Evolutionary conservation across 2,113 vertebrate species (phyloP).

Genomic region (Oxyruncus cristatus): DNA sequence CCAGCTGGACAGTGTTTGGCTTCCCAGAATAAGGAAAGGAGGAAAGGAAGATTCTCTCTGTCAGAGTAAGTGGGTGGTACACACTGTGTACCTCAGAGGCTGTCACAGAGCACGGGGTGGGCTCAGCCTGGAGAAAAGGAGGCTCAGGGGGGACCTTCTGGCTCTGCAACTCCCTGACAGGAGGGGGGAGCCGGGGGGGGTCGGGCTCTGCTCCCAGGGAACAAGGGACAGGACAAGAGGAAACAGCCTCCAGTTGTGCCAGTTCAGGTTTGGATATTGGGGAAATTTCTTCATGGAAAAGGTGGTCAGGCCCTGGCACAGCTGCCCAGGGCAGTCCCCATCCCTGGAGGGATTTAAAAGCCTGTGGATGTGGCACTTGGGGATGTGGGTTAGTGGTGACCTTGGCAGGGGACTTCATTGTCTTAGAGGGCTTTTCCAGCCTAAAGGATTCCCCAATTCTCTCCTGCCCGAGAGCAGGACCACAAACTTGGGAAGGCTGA

Average conservation of each 20-base stretch:
- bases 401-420: not conserved
- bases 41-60: conserved; percentile 53
- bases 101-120: not conserved
- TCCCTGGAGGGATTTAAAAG: not conserved
- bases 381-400: not conserved
- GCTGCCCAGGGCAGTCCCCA: not conserved
- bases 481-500: not conserved
- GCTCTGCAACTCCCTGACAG: not conserved
- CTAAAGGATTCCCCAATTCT: not conserved
- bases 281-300: not conserved
- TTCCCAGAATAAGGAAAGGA: conserved; percentile 45
- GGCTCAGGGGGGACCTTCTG: not conserved
- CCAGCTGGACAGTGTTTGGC: conserved; percentile 80
- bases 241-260: rapidly evolving
- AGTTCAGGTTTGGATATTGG: not conserved
- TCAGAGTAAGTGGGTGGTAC: conserved; percentile 78
- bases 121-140: not conserved
- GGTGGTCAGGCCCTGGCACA: not conserved
- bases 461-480: not conserved
- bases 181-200: rapidly evolving
- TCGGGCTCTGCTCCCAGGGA: rapidly evolving
- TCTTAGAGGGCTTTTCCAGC: not conserved
- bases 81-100: not conserved
- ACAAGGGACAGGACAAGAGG: not conserved
- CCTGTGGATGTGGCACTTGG: not conserved